phyloP scores from a whole-genome alignment of 2,113 vertebrate species.

The Daubentonia madagascariensis region DNA sequence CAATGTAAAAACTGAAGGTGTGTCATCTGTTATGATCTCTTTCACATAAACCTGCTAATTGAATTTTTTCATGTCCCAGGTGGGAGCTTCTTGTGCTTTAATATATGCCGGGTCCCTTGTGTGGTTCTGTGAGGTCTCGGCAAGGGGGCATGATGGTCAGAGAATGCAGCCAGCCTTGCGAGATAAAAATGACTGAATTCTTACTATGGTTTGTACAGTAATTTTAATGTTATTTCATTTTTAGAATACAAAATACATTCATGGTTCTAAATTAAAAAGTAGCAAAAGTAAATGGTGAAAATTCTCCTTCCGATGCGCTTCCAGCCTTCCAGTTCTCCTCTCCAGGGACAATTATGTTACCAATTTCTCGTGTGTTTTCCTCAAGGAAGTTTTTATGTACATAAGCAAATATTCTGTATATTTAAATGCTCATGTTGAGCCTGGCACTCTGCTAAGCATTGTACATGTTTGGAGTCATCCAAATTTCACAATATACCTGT shows the following conservation, averaged over 20 bases:
- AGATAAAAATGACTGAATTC: neutral
- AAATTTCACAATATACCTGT: neutral
- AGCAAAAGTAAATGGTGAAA: neutral
- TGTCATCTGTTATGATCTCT: neutral
- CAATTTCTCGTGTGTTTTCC: neutral
- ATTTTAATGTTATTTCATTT: neutral
- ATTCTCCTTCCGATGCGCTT: neutral
- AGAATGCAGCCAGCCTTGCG: neutral
- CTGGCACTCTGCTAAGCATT: neutral
- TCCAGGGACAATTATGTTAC: neutral
- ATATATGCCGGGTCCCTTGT: neutral
- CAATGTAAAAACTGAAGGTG: neutral
- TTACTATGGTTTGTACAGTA: neutral
- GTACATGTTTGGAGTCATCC: neutral
- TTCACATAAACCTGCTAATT: neutral
- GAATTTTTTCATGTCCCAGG: neutral
- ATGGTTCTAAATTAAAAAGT: neutral
- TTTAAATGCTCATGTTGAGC: neutral
- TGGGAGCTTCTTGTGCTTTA: constrained; percentile 1
- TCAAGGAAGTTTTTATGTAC: neutral
- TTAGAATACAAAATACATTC: neutral
- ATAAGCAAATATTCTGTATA: neutral
- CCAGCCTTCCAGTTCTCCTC: neutral
- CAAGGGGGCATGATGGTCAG: neutral
- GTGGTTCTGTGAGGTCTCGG: neutral